phyloP scores from a whole-genome alignment of 2,113 vertebrate species.

The Alligator sinensis region DNA sequence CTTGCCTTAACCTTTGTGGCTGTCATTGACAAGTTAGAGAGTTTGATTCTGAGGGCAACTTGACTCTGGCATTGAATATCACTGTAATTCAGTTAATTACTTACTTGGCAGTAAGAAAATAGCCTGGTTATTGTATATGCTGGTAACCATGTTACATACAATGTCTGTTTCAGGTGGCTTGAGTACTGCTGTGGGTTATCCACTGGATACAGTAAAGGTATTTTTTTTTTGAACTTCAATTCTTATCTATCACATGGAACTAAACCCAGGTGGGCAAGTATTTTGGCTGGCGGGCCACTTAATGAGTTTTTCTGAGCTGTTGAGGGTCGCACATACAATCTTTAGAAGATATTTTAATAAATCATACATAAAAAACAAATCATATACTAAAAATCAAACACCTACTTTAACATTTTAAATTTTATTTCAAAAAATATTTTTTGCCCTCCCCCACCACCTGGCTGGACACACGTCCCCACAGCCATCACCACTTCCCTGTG shows the following conservation, averaged over 20 bases:
- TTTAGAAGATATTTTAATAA: no score
- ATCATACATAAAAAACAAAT: no score
- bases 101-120: fast-evolving
- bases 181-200: slow-evolving; percentile 87
- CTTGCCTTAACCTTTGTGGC: not conserved
- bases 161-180: slow-evolving; percentile 81
- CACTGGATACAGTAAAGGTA: slow-evolving; percentile 91
- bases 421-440: no score
- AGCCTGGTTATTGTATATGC: fast-evolving
- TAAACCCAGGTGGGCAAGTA: no score
- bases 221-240: not conserved
- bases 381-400: no score
- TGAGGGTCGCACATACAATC: no score
- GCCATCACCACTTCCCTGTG: no score
- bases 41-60: not conserved
- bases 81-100: not conserved
- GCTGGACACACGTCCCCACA: no score
- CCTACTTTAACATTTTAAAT: no score
- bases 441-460: no score
- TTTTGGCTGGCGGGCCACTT: no score
- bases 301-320: no score
- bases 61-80: not conserved
- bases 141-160: not conserved
- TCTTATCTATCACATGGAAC: not conserved
- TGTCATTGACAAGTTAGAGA: not conserved